Base-by-base conservation (phyloP, 2,888 invertebrate genomes). In the Chloromyia formosa region DNA sequence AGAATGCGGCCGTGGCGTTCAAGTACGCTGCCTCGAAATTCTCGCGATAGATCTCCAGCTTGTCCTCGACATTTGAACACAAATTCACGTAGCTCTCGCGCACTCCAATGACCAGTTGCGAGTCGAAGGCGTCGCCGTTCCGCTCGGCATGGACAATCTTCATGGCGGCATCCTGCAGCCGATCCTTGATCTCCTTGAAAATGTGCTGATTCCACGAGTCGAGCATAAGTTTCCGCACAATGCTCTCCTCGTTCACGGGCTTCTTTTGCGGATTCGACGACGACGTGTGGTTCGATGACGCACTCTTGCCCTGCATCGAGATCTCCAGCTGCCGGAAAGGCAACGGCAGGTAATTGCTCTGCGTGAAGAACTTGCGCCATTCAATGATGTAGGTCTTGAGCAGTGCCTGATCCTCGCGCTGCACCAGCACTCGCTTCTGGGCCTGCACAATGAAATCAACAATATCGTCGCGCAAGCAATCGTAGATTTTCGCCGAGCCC, bases 201-300 rank as follows among this genome's bases (percentile, higher is more conserved):
- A 99, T 98, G 83, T 94, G 95, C 83, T 94, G 93, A 87, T 98
- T 98, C 99, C 99, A 99, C 76, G 95, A 96, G 85, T 98, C 97
- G 77, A 99, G 88, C 99, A 99, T 99, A 77, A 98, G 86, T 90
- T 98, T 90, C 12, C 96, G 90, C 68, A 98, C 97, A 80, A 97
- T 92, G 85, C 95, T 95, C 81, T 97, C 97, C 79, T 97, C 97
- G 77, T 88, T 88, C 85, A 87, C 88, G 84, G 84, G 83, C 85
- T 86, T 87, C 88, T 88, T 88, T 87, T 87, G 81, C 78, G 77
- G 82, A 45, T 82, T 87, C 80, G 86, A 87, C 42, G 75, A 76
- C 4, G 79, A 76, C 77, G 86, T 86, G 74, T 87, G 85, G 81
- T 86, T 87, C 78, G 80, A 80, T 2, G 80, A 78, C 1, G 81